Conservation (phyloP, 2,797 vertebrate genomes). For the Euphonia xanthogaster region DNA sequence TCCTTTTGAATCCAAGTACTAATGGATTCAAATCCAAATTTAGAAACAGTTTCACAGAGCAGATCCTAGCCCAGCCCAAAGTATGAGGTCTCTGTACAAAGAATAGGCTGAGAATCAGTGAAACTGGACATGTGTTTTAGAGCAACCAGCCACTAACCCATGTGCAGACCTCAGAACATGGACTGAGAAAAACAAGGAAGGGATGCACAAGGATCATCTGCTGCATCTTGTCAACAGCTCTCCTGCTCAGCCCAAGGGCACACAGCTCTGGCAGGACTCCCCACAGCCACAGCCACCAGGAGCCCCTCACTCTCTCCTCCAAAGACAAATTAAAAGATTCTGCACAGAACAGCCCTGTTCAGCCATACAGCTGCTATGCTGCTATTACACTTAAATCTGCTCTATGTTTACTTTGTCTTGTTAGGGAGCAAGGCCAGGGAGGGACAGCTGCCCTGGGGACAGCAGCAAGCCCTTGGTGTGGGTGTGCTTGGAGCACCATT, state of each 20-base stretch:
- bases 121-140: rapidly evolving
- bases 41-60: rapidly evolving
- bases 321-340: background rate
- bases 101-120: background rate
- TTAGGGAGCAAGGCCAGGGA: background rate
- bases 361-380: background rate
- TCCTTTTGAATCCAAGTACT: background rate
- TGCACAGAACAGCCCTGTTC: background rate
- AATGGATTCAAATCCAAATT: background rate
- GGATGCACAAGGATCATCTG: background rate
- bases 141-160: background rate
- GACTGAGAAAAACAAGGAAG: background rate
- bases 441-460: background rate
- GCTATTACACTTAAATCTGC: background rate
- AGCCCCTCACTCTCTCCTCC: background rate
- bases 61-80: background rate
- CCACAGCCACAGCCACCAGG: rapidly evolving
- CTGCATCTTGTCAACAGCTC: no score
- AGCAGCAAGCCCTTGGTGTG: rapidly evolving
- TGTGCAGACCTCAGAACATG: background rate
- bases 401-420: background rate
- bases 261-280: background rate
- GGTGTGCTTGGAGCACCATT: rapidly evolving
- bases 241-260: background rate
- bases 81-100: background rate